Evolutionary conservation across 2,888 invertebrate genomes (phyloP).

Genomic region (Pristionchus fissidentatus): DNA sequence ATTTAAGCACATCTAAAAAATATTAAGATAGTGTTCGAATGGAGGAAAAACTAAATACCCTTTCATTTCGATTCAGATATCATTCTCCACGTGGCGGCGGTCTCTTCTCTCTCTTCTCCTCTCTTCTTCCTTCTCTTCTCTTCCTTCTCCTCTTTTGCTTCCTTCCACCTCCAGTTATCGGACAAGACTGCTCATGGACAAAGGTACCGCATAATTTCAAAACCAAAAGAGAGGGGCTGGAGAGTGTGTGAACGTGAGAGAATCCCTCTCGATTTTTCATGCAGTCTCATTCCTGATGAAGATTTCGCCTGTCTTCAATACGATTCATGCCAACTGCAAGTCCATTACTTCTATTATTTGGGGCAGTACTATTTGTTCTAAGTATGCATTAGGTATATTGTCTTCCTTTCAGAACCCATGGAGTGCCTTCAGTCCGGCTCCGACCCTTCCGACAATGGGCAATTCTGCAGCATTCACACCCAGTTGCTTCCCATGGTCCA

Average conservation of each 20-base stretch:
- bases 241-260: too few relatives aligned
- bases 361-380: too few relatives aligned
- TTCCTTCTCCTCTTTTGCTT: constrained; percentile 33
- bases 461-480: background rate
- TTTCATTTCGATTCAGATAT: background rate
- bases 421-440: background rate
- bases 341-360: too few relatives aligned
- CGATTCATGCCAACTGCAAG: too few relatives aligned
- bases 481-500: constrained; percentile 30
- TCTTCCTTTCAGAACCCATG: constrained; percentile 8
- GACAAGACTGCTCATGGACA: constrained; percentile 5
- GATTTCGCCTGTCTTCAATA: too few relatives aligned
- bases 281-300: too few relatives aligned
- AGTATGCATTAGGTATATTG: too few relatives aligned
- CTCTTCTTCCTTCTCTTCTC: constrained; percentile 30
- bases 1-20: background rate
- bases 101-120: background rate
- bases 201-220: too few relatives aligned
- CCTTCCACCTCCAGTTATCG: constrained; percentile 5
- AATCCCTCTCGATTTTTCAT: too few relatives aligned
- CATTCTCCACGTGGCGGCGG: background rate
- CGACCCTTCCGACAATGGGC: background rate
- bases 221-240: too few relatives aligned
- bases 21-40: background rate
- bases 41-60: background rate